Percentiles rank a stretch among this genome's conserved stretches.
Evolutionary conservation across 2,888 invertebrate species (phyloP).

Genomic region (Hetaerina titia): DNA sequence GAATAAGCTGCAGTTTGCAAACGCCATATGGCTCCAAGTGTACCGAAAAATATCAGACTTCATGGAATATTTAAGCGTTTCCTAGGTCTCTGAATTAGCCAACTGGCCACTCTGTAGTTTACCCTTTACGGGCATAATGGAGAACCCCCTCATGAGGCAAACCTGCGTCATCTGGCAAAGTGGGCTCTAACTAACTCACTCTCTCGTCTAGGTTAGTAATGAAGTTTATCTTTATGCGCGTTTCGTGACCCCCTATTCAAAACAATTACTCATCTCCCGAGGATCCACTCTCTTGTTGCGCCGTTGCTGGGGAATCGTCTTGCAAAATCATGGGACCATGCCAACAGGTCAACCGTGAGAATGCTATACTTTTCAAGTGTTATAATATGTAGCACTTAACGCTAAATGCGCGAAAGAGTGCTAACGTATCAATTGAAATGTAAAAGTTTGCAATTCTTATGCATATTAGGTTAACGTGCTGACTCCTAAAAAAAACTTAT

Average conservation of each 20-base stretch:
- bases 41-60: no score
- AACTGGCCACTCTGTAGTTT: not conserved
- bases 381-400: not conserved
- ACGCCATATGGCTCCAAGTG: no score
- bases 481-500: no score
- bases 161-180: not conserved
- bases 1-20: no score
- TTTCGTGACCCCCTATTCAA: slow-evolving; percentile 16
- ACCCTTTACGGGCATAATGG: not conserved
- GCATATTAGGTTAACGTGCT: no score
- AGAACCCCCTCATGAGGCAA: not conserved
- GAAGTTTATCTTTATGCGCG: slow-evolving; percentile 26
- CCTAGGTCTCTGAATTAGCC: not conserved
- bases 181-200: not conserved
- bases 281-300: not conserved
- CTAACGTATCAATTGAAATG: no score
- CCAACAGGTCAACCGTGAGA: not conserved
- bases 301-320: not conserved
- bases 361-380: not conserved
- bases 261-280: not conserved
- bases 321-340: not conserved
- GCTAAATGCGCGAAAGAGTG: not conserved
- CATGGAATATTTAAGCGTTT: not conserved
- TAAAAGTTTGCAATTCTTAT: no score
- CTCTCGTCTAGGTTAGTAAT: slow-evolving; percentile 14